A percentile compares a stretch with the other conserved stretches of the same genome.
These are phyloP conservation scores for Meandrusa payeni DNA, from an alignment of 2,888 invertebrate genomes.

Conservation along the genomic window DNA sequence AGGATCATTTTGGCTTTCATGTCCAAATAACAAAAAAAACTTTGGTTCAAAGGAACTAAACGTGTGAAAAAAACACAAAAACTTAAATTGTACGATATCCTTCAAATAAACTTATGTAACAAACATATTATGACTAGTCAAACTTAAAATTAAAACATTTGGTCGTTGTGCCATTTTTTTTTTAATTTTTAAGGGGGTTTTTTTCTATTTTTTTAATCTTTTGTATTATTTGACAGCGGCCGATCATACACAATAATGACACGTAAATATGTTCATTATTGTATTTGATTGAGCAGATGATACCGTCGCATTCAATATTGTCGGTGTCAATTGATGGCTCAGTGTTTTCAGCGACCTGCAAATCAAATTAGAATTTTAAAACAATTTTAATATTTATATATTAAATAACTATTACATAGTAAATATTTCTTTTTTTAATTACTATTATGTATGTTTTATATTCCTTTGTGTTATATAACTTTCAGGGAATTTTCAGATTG, in stretches of 20 bases:
- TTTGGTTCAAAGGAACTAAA: slow-evolving; percentile 29
- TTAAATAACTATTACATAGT: no score
- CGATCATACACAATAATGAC: slow-evolving; percentile 28
- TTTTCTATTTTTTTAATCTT: slow-evolving; percentile 65
- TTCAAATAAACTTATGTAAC: slow-evolving; percentile 16
- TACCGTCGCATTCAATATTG: slow-evolving; percentile 62
- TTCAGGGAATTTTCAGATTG: no score
- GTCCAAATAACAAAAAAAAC: slow-evolving; percentile 16
- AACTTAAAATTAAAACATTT: slow-evolving; percentile 68
- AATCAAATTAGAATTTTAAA: slow-evolving; percentile 28
- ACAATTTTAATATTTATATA: no score
- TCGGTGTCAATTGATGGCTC: slow-evolving; percentile 71
- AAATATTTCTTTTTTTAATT: no score
- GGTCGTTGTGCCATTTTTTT: slow-evolving; percentile 81
- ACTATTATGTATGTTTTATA: no score
- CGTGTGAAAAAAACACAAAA: slow-evolving; percentile 27
- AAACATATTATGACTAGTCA: slow-evolving; percentile 55
- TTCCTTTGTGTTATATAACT: no score
- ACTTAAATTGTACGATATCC: slow-evolving; percentile 26
- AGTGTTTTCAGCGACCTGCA: slow-evolving; percentile 45
- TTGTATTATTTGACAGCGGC: slow-evolving; percentile 43
- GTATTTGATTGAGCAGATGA: slow-evolving; percentile 22
- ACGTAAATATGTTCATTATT: slow-evolving; percentile 20
- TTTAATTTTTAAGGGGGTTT: slow-evolving; percentile 58
- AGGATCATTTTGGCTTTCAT: background rate